phyloP scores from a whole-genome alignment of 2,797 vertebrate genomes.

The Parambassis ranga region DNA sequence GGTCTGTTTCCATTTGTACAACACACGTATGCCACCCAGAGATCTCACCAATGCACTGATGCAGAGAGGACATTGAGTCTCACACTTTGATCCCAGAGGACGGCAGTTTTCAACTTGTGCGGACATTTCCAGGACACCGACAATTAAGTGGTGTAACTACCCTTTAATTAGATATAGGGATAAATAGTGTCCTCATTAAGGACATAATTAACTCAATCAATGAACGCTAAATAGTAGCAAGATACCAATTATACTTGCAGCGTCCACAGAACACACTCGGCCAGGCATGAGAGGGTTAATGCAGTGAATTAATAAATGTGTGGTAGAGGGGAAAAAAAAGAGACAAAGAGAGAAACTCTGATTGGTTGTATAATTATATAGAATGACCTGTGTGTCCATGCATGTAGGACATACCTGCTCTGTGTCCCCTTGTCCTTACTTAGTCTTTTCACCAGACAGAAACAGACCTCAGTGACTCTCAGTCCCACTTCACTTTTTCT shows the following conservation, averaged over 20 bases:
- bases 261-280: background rate
- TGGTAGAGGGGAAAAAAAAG: background rate
- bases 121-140: slow-evolving; percentile 63
- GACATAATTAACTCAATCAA: slow-evolving; percentile 60
- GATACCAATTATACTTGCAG: slow-evolving; percentile 47
- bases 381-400: slow-evolving; percentile 56
- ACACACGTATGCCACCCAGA: background rate
- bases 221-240: slow-evolving; percentile 49
- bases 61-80: slow-evolving; percentile 5
- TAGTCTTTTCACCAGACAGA: background rate
- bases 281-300: slow-evolving; percentile 13
- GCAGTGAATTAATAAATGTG: slow-evolving; percentile 29
- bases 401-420: slow-evolving; percentile 51
- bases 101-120: slow-evolving; percentile 16
- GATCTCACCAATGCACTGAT: background rate
- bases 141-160: slow-evolving; percentile 72
- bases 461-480: background rate
- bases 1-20: background rate
- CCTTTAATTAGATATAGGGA: slow-evolving; percentile 74
- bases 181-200: slow-evolving; percentile 64
- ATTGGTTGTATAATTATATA: slow-evolving; percentile 44
- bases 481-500: background rate
- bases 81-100: slow-evolving; percentile 27
- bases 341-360: slow-evolving; percentile 1
- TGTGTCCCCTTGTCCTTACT: background rate